Base-by-base conservation (phyloP, 2,888 invertebrate genomes). In the Teinopalpus imperialis region DNA sequence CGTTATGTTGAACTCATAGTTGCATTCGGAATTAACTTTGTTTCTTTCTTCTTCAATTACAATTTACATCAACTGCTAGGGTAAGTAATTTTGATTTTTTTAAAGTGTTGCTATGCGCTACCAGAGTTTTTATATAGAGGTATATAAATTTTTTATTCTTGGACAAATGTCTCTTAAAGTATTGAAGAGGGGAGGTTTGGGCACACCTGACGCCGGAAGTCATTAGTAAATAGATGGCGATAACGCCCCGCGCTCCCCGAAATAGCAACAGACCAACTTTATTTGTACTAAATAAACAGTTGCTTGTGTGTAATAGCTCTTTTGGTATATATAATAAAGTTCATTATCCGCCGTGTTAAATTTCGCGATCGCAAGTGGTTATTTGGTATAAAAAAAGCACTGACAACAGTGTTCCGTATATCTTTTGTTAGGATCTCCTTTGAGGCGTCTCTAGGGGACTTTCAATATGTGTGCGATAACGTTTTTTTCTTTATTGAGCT, bases 141-240 rank as follows among this genome's bases (percentile, higher is more conserved):
- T 16, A 16, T 16, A 12, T 32, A 6, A 18, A 21, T 13, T 7
- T 24, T 24, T 23, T 21, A 12, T 9, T 54, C 53, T 50, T 41
- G 49, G 56, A 55, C 51, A 54, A 55, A 51, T 50, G 32, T 50
- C 50, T 64, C 73, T 74, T 77, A 73, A 70, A 74, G 63, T 66
- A 73, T 74, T 71, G 67, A 60, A 57, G 62, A 65, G 62, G 69
- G 73, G 67, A 66, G 66, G 62, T 51, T 59, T 61, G 67, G 74
- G 69, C 65, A 66, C 85, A 86, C 87, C 87, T 87, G 87, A 82
- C 81, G 80, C 75, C 82, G 87, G 87, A 88, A 87, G 85, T 87
- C 86, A 88, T 88, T 88, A 88, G 78, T 83, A 86, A 88, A 88
- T 88, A 86, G 83, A 87, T 81, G 83, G 65, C 70, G 86, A 85